Base-by-base conservation (phyloP, 2,113 vertebrate genomes). In the Athene noctua region DNA sequence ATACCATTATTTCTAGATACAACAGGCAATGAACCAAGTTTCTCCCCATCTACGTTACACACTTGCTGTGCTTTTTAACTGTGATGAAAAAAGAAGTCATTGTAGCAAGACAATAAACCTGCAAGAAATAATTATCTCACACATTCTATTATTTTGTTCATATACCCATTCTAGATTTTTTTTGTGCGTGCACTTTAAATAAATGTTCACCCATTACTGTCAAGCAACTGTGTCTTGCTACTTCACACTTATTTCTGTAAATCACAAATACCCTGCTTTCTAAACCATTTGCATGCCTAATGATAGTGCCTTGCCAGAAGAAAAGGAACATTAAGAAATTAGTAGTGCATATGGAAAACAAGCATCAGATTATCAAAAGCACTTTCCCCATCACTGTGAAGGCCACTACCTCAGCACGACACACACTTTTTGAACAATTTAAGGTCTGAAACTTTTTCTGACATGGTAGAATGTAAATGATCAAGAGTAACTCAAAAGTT, bases 171-270 rank as follows among this genome's bases (percentile, higher is more conserved):
- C 61, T 58, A 82, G 91, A 65, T 78, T 86, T 71, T 77, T 80
- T 46, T 38, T 78, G 44, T 55, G n/a, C 10, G 7, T 8, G 47
- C 12, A 82, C 70, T 86, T 94, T 63, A 94, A 96, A 95, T 72
- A 61, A 94, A 89, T 49, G 72, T 47, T 95, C 78, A 49, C 51
- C 47, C 61, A 95, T 96, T 97, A 96, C 62, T 86, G 80, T 75
- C 93, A 94, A 96, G 62, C 20, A 95, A 54, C 18, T 72, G 40
- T 81, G 52, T 82, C 77, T 94, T 88, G 81, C 5, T 49, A 61
- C 36, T 34, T 36, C 57, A 51, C 72, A 42, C 26, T 79, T 91
- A 38, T 54, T 82, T 40, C 46, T 44, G 7, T 95, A 96, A 85
- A 94, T 96, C 80, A 91, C 51, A 87, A 89, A 86, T 55, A 63